These are phyloP conservation scores for Anolis sagrei DNA, from an alignment of 2,113 vertebrate genomes.

Conservation along the genomic window DNA sequence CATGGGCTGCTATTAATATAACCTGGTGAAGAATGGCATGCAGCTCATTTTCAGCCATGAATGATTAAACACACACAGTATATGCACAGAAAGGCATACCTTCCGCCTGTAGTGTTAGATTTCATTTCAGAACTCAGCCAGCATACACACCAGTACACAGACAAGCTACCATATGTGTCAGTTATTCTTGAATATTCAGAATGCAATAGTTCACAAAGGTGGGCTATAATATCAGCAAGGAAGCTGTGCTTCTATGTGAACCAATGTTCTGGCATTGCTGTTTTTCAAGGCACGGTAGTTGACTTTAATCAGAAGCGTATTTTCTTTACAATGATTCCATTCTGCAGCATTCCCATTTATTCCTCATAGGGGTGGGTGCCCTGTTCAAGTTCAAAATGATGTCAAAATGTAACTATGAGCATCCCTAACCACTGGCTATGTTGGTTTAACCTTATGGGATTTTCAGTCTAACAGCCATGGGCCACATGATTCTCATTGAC, in stretches of 20 bases:
- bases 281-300: neutral
- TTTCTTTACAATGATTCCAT: conserved; percentile 4
- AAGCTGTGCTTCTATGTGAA: conserved; percentile 24
- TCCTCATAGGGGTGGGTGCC: too few species aligned
- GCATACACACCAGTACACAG: conserved; percentile 29
- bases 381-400: too few species aligned
- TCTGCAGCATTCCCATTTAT: conserved; percentile 7
- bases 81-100: conserved; percentile 59
- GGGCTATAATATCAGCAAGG: conserved; percentile 24
- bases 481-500: neutral
- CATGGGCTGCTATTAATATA: conserved; percentile 66
- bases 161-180: conserved; percentile 37
- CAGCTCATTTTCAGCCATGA: conserved; percentile 67
- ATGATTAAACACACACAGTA: conserved; percentile 67
- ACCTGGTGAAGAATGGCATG: conserved; percentile 67
- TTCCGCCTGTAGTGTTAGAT: conserved; percentile 59
- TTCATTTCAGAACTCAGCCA: conserved; percentile 56
- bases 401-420: too few species aligned
- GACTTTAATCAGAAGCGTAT: neutral
- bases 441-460: too few species aligned
- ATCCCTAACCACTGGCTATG: too few species aligned
- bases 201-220: neutral
- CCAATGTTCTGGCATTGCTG: fast-evolving
- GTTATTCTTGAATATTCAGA: conserved; percentile 26
- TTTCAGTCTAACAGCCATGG: neutral